Evolutionary conservation across 2,797 vertebrate genomes (phyloP), one percentile per base, ranked within the genome.

Genomic region (Fratercula arctica): DNA sequence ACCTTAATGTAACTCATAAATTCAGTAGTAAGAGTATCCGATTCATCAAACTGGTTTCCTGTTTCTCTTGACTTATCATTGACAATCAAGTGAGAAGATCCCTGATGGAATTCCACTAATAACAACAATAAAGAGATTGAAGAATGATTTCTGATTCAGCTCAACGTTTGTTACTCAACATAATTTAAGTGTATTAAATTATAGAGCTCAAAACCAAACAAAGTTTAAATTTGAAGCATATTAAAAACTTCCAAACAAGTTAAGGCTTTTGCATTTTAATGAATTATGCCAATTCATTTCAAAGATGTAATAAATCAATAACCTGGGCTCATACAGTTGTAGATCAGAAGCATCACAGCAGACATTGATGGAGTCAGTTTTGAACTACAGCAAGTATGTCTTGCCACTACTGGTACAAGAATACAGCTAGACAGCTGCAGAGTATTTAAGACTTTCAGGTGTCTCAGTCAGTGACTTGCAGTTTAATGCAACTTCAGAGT

Each of bases 1-100:
- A 96, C 99, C 99, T 99, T 98, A 91, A 98, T 98, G 96, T 99
- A 99, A 97, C 95, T 98, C 96, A 98, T 95, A 79, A 99, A 99
- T 82, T 98, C 98, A 3, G 98, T 82, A 96, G 97, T 98, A 63
- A 99, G 98, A 43, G 96, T 77, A 35, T 98, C 97, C 8, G 98
- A 94, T 91, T 97, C 97, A 92, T 97, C 98, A 93, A 98, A 98
- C 72, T 98, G 98, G 45, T 98, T 97, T 96, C 95, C 98, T 87
- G 97, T 97, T 96, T 97, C 97, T 96, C 98, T 98, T 54, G 98
- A 97, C 57, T 98, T 98, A 75, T 97, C 98, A 46, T 4, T 94
- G 79, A 93, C 84, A 84, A 94, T 85, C 63, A 92, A 13, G 8
- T 95, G 94, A 74, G 97, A 96, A 85, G 95, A 81, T 66, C 97